Percentiles rank a stretch among this genome's conserved stretches.
These are phyloP conservation scores for Halichondria panicea DNA, from an alignment of 37 sponge, comb jelly and placozoan species.

Conservation along the genomic window DNA sequence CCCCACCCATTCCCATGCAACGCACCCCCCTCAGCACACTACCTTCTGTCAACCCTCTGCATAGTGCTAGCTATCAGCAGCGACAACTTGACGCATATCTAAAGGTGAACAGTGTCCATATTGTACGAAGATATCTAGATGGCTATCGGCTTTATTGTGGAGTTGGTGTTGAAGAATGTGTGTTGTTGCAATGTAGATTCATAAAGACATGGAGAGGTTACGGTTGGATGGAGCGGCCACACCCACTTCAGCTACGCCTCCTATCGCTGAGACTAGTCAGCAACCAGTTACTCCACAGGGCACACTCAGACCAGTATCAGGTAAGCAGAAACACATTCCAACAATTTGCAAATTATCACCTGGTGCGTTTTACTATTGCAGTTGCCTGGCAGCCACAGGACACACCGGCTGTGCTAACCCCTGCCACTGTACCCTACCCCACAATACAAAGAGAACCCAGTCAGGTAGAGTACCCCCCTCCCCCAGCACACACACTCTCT, in stretches of 20 bases:
- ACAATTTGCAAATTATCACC: too few species aligned
- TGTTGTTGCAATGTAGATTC: not conserved
- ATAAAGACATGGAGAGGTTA: slow-evolving; percentile 27
- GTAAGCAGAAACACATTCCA: too few species aligned
- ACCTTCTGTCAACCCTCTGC: not conserved
- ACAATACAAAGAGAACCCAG: not conserved
- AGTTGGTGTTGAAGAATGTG: too few species aligned
- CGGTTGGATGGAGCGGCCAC: not conserved
- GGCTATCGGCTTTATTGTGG: too few species aligned
- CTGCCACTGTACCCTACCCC: not conserved
- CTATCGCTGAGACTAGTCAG: too few species aligned
- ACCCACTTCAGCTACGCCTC: not conserved
- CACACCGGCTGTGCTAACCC: not conserved
- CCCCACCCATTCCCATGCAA: slow-evolving; percentile 12
- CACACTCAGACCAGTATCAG: too few species aligned
- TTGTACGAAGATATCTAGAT: too few species aligned
- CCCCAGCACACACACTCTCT: slow-evolving; percentile 2
- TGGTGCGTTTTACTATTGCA: too few species aligned
- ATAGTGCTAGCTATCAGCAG: slow-evolving; percentile 1
- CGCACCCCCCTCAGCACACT: slow-evolving; percentile 21
- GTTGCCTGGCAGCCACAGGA: not conserved
- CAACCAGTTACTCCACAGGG: too few species aligned
- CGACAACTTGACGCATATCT: slow-evolving; percentile 27
- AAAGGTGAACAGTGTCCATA: too few species aligned
- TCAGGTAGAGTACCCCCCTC: not conserved